These are phyloP conservation scores for Acanthisitta chloris DNA, from an alignment of 2,113 vertebrate genomes.

Conservation along the genomic window DNA sequence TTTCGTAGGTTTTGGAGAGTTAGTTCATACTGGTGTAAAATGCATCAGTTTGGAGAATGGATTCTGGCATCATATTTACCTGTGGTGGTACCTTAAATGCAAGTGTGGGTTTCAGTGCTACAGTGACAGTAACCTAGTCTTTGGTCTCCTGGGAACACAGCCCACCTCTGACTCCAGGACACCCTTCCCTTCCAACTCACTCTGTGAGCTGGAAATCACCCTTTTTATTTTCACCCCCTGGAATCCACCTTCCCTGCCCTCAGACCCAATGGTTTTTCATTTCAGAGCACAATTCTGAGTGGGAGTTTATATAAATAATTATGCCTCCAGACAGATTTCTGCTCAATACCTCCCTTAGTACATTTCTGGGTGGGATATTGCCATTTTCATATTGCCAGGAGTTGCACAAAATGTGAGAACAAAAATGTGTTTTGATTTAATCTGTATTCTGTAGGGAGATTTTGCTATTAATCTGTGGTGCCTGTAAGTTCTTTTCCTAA, in stretches of 20 bases:
- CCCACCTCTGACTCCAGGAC: background rate
- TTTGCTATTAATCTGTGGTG: background rate
- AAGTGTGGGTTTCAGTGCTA: background rate
- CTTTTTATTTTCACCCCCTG: background rate
- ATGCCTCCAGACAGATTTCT: background rate
- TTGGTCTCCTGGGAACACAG: background rate
- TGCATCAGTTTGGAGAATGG: background rate
- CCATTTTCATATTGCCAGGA: background rate
- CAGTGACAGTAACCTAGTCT: background rate
- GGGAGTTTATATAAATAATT: background rate
- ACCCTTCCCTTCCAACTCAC: background rate
- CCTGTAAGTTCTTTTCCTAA: background rate
- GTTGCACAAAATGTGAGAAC: background rate
- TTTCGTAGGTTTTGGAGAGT: background rate
- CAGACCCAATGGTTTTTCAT: background rate
- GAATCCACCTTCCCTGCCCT: background rate
- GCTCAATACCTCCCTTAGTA: background rate
- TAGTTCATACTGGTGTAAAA: background rate
- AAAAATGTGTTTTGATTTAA: background rate
- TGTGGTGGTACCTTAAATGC: background rate
- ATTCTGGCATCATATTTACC: background rate
- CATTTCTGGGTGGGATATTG: background rate
- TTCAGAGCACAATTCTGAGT: background rate
- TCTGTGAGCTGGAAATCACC: background rate
- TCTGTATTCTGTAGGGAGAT: background rate